Evolutionary conservation across 2,113 vertebrate genomes (phyloP).

Genomic region (Ahaetulla prasina): DNA sequence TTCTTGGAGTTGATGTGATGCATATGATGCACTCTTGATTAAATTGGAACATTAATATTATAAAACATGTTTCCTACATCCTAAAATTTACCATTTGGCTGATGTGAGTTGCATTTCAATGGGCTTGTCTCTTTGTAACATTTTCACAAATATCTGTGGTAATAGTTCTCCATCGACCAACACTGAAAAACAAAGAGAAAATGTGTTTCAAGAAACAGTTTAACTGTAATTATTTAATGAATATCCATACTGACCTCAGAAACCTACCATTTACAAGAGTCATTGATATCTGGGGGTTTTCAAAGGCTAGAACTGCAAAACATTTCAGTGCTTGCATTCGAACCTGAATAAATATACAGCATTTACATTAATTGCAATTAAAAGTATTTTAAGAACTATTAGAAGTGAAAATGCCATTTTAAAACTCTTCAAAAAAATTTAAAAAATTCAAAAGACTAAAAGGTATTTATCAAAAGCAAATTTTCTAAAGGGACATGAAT

Average conservation of each 20-base stretch:
- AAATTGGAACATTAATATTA: background rate
- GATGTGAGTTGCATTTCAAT: slow-evolving; percentile 99
- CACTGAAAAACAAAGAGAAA: slow-evolving; percentile 73
- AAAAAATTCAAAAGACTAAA: background rate
- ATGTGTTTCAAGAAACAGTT: slow-evolving; percentile 44
- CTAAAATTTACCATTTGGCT: slow-evolving; percentile 91
- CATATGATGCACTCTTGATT: background rate
- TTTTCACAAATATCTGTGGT: slow-evolving; percentile 95
- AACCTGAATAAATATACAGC: slow-evolving; percentile 73
- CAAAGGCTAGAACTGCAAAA: slow-evolving; percentile 96
- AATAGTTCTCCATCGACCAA: slow-evolving; percentile 91
- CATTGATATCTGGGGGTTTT: slow-evolving; percentile 96
- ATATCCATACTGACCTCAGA: slow-evolving; percentile 22
- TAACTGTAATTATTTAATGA: slow-evolving; percentile 26
- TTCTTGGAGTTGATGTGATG: background rate
- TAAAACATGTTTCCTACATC: slow-evolving; percentile 15
- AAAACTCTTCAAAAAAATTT: background rate
- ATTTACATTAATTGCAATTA: background rate
- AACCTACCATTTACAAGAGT: slow-evolving; percentile 91
- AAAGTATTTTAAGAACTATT: background rate
- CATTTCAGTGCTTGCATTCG: slow-evolving; percentile 97
- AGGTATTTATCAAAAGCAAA: background rate
- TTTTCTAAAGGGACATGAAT: background rate
- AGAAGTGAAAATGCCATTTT: background rate
- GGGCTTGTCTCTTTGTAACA: slow-evolving; percentile 98